These are phyloP conservation scores for Drosophila emarginata DNA, from an alignment of 2,888 invertebrate genomes.

Conservation along the genomic window DNA sequence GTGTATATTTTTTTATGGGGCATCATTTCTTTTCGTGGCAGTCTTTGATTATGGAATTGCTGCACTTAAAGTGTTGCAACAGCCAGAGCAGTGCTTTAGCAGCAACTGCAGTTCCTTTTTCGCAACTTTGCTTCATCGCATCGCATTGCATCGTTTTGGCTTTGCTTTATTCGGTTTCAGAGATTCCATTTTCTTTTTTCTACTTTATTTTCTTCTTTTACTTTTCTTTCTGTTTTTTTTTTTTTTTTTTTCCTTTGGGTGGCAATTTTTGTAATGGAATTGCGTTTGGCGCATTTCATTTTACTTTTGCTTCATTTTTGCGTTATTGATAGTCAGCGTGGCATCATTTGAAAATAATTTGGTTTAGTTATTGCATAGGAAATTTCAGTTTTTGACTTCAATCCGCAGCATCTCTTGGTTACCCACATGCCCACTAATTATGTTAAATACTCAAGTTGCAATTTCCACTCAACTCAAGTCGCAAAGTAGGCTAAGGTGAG, in stretches of 20 bases:
- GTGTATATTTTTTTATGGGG: constrained; percentile 44
- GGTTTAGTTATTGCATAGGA: constrained; percentile 18
- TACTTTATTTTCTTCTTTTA: not conserved
- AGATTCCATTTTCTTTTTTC: not conserved
- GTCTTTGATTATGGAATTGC: constrained; percentile 74
- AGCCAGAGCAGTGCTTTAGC: constrained; percentile 2
- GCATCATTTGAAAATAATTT: constrained; percentile 61
- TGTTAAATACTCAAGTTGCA: constrained; percentile 59
- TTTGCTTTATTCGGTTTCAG: constrained; percentile 7
- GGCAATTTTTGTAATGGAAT: constrained; percentile 74
- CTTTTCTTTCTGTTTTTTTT: not conserved
- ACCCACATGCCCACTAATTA: constrained; percentile 63
- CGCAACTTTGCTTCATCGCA: constrained; percentile 6
- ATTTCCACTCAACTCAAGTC: constrained; percentile 36
- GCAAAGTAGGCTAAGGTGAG: constrained; percentile 17
- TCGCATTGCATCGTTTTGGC: constrained; percentile 8
- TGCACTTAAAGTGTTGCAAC: constrained; percentile 71
- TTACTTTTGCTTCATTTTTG: not conserved
- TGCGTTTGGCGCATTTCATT: constrained; percentile 18
- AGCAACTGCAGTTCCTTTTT: constrained; percentile 5
- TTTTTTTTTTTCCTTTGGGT: constrained; percentile 33
- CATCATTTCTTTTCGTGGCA: constrained; percentile 55
- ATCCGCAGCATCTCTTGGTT: constrained; percentile 21
- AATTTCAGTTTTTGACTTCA: constrained; percentile 12
- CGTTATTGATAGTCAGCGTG: constrained; percentile 50